phyloP scores from a whole-genome alignment of 2,797 vertebrate species.

The Takifugu ocellatus region DNA sequence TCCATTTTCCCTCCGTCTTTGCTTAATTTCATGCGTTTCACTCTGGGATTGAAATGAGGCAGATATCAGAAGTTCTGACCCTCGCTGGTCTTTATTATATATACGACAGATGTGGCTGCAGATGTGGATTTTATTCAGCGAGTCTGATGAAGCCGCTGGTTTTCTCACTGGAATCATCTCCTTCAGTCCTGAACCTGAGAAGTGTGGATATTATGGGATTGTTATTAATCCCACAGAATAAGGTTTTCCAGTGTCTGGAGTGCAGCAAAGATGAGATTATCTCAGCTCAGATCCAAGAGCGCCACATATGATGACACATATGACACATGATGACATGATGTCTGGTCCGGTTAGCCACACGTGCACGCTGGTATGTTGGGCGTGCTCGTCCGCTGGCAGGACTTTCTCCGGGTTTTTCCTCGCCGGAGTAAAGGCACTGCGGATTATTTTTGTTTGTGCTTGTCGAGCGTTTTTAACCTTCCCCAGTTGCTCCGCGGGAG shows the following conservation, averaged over 20 bases:
- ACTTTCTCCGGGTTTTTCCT: slow-evolving; percentile 21
- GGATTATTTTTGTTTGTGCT: slow-evolving; percentile 35
- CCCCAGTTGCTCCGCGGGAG: slow-evolving; percentile 28
- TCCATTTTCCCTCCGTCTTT: slow-evolving; percentile 1
- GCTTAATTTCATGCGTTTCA: background rate
- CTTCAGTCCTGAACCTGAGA: slow-evolving; percentile 15
- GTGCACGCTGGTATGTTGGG: slow-evolving; percentile 26
- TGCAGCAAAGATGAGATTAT: slow-evolving; percentile 28
- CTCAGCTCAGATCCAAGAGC: slow-evolving; percentile 20
- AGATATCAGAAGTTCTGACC: too few relatives aligned
- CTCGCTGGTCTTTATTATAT: too few relatives aligned
- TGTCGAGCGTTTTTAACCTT: slow-evolving; percentile 48
- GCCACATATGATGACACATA: background rate
- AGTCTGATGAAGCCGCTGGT: too few relatives aligned
- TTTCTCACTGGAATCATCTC: background rate
- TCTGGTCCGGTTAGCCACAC: slow-evolving; percentile 33
- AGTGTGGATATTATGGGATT: slow-evolving; percentile 16
- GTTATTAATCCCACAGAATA: slow-evolving; percentile 35
- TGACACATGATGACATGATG: too few relatives aligned
- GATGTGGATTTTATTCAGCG: too few relatives aligned
- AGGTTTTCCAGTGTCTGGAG: slow-evolving; percentile 29
- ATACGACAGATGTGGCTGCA: too few relatives aligned
- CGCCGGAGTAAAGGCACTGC: slow-evolving; percentile 28
- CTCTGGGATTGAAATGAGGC: too few relatives aligned
- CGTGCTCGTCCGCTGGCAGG: slow-evolving; percentile 41